phyloP scores from a whole-genome alignment of 2,888 invertebrate species.

The Sesamia inferens region DNA sequence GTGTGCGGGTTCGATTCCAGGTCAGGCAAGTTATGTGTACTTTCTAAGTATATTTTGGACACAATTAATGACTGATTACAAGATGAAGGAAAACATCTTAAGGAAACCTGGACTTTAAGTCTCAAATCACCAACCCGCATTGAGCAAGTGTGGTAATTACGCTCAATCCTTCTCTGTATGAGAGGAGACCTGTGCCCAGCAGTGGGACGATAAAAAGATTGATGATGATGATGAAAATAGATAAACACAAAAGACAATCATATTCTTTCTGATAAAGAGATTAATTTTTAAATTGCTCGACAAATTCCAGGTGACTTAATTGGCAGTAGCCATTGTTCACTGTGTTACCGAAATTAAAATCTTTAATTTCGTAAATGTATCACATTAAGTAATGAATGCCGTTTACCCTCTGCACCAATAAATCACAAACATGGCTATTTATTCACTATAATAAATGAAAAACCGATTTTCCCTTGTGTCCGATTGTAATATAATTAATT shows the following conservation, averaged over 20 bases:
- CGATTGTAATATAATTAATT: background rate
- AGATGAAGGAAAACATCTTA: no score
- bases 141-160: no score
- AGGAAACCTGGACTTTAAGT: no score
- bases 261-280: constrained; percentile 15
- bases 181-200: no score
- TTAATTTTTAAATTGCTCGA: constrained; percentile 31
- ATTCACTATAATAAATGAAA: constrained; percentile 10
- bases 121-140: no score
- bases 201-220: no score
- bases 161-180: no score
- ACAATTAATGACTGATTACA: no score
- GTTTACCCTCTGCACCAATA: constrained; percentile 27
- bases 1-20: no score
- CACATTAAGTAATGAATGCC: constrained; percentile 41
- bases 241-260: constrained; percentile 31
- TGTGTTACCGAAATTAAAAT: constrained; percentile 41
- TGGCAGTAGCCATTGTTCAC: constrained; percentile 17
- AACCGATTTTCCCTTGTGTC: constrained; percentile 3
- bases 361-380: constrained; percentile 42
- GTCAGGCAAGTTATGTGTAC: no score
- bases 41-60: no score
- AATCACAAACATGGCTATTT: constrained; percentile 34
- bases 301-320: constrained; percentile 43
- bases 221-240: background rate